Evolutionary conservation across 2,888 invertebrate genomes (phyloP).

Genomic region (Sinopyrophorus schimmeli): DNA sequence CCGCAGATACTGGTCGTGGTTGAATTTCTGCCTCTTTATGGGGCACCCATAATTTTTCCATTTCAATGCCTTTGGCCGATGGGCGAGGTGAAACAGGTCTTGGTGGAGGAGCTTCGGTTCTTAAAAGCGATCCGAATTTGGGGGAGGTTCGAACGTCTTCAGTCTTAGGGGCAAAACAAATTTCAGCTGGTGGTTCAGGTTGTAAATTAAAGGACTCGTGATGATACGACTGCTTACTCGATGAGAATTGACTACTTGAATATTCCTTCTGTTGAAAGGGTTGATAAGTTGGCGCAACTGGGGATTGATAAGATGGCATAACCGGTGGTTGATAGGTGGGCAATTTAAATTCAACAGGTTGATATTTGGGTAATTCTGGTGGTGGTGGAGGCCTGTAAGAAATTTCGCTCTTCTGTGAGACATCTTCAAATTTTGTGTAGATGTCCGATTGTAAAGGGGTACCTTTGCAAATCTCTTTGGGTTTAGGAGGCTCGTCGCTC

Average conservation of each 20-base stretch:
- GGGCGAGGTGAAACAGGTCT: conserved; percentile 60
- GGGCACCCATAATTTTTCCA: conserved; percentile 69
- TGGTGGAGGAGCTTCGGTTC: conserved; percentile 1
- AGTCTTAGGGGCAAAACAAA: conserved; percentile 59
- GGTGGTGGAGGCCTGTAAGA: conserved; percentile 15
- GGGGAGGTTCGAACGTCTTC: conserved; percentile 49
- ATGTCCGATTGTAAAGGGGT: conserved; percentile 50
- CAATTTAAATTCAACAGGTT: conserved; percentile 5
- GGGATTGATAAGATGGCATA: conserved; percentile 12
- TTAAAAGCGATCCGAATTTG: conserved; percentile 1
- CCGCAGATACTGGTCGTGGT: conserved; percentile 34
- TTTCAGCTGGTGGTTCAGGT: conserved; percentile 73
- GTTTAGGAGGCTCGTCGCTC: conserved; percentile 52
- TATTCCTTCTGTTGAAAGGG: no score
- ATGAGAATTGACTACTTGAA: no score
- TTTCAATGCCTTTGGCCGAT: conserved; percentile 66
- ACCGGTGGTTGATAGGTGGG: conserved; percentile 9
- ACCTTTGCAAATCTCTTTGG: conserved; percentile 49
- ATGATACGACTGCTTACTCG: conserved; percentile 28
- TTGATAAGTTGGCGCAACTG: neutral
- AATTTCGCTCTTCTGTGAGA: conserved; percentile 45
- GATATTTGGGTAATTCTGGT: conserved; percentile 8
- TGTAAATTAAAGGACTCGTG: conserved; percentile 60
- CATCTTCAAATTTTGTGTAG: conserved; percentile 54
- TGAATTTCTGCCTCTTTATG: conserved; percentile 46